Base-by-base conservation (phyloP, 1,140 invertebrate species). In the Hyles vespertilio region DNA sequence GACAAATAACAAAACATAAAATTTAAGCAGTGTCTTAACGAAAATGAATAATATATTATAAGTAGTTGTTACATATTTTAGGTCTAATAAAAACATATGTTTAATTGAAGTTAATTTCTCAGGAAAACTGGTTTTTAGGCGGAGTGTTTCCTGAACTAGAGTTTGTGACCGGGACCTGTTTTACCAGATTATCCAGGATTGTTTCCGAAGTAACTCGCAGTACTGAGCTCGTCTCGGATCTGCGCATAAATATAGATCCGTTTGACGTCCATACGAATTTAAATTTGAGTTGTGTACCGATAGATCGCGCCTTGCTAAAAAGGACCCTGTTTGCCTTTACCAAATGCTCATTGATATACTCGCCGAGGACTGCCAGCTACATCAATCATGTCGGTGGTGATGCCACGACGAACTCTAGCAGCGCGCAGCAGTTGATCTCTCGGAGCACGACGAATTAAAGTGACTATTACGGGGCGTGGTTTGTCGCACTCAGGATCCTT, bases 291-390 rank as follows among this genome's bases (percentile, higher is more conserved):
- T 59, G 40, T 8, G 7, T 7, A 9, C 57, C 57, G 2, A 52
- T 3, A 6, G 36, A 43, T 12, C 57, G 11, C 2, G 50, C 57
- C 44, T 59, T 59, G 32, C 57, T 59, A 40, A 52, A 59, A 22
- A 54, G 51, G 22, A 59, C 45, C 34, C 58, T 48, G 10, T 59
- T 59, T 49, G 9, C 51, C 49, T 54, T 59, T 2, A 46, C 54
- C 9, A 59, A 34, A 43, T 59, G 58, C 40, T 59, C 58, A 36
- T 59, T 59, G 3, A 59, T 7, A 32, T 10, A 59, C 51, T 40
- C 11, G 44, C 3, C 51, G 51, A 4, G 33, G 10, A 47, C 40
- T 59, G 33, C 58, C 58, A 2, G 51, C 44, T 4, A 59, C 11
- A 1, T 59, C 8, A 6, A 59, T 32, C 55, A 43, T 49, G 47